These are phyloP conservation scores for Lutraria lutraria DNA, from an alignment of 2,888 invertebrate genomes.

Conservation along the genomic window DNA sequence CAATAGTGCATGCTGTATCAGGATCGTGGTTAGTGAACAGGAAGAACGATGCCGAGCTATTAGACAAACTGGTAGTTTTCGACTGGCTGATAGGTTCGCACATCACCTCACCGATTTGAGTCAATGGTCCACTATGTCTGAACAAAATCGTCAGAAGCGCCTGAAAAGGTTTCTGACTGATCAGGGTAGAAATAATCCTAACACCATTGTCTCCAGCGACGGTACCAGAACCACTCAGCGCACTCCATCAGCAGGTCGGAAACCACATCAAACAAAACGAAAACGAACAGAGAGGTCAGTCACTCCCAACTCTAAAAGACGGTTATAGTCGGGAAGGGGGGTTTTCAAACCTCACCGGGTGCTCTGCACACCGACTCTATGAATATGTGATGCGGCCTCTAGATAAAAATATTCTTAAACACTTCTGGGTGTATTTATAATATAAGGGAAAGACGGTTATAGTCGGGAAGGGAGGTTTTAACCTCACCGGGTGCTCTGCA, in stretches of 20 bases:
- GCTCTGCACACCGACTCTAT: no score
- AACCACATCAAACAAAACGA: constrained; percentile 47
- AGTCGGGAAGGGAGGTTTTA: no score
- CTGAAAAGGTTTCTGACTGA: background rate
- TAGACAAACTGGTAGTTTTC: constrained; percentile 28
- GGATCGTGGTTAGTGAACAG: constrained; percentile 26
- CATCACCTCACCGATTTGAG: constrained; percentile 39
- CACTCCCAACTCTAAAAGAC: constrained; percentile 25
- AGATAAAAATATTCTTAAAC: no score
- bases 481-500: no score
- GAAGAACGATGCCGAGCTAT: constrained; percentile 41
- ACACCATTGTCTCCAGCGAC: background rate
- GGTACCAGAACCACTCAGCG: background rate
- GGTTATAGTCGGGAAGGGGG: background rate
- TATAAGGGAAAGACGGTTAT: no score
- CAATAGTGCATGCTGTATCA: no score
- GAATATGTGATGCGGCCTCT: no score
- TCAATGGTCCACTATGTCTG: constrained; percentile 27
- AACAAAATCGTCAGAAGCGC: constrained; percentile 34
- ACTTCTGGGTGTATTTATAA: no score
- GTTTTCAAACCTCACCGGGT: no score
- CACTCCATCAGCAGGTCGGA: constrained; percentile 21
- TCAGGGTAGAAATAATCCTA: background rate
- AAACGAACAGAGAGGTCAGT: constrained; percentile 35
- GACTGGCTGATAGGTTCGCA: background rate